A percentile compares a stretch with the other conserved stretches of the same genome.
phyloP scores from a whole-genome alignment of 2,888 invertebrate species.

The Eulithis prunata region DNA sequence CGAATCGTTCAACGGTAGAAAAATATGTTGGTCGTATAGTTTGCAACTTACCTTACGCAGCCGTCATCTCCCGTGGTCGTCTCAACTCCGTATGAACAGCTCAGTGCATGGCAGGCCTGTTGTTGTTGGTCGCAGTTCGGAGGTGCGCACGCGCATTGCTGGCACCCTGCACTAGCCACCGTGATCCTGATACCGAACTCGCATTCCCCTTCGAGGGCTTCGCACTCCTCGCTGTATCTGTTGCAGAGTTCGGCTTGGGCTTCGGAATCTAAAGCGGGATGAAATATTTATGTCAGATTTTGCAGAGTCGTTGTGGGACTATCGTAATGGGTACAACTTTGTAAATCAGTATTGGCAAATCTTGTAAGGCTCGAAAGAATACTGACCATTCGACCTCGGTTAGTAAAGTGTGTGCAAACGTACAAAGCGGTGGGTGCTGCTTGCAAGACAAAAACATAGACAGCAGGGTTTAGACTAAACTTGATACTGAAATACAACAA shows the following conservation, averaged over 20 bases:
- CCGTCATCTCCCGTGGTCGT: conserved; percentile 56
- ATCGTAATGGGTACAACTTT: not conserved
- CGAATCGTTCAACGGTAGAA: too few species aligned
- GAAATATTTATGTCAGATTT: not conserved
- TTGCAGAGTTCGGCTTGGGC: conserved; percentile 75
- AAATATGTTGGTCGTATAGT: too few species aligned
- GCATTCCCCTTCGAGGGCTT: conserved; percentile 83
- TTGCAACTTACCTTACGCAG: conserved; percentile 58
- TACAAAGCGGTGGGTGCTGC: conserved; percentile 38
- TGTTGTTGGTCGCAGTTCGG: conserved; percentile 83
- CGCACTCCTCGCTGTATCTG: conserved; percentile 85
- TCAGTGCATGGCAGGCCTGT: conserved; percentile 86
- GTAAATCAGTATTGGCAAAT: too few species aligned
- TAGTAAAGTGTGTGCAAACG: conserved; percentile 41
- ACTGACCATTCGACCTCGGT: not conserved
- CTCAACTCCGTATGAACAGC: conserved; percentile 89
- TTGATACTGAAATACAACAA: conserved; percentile 10
- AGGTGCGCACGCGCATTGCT: conserved; percentile 83
- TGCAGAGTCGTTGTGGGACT: not conserved
- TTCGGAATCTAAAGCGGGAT: conserved; percentile 33
- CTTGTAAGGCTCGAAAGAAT: not conserved
- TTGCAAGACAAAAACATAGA: conserved; percentile 1
- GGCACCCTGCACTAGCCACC: conserved; percentile 82
- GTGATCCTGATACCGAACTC: conserved; percentile 88
- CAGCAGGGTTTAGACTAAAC: conserved; percentile 2